Evolutionary conservation across 1,140 invertebrate species (phyloP).

Genomic region (Drosophila littoralis): DNA sequence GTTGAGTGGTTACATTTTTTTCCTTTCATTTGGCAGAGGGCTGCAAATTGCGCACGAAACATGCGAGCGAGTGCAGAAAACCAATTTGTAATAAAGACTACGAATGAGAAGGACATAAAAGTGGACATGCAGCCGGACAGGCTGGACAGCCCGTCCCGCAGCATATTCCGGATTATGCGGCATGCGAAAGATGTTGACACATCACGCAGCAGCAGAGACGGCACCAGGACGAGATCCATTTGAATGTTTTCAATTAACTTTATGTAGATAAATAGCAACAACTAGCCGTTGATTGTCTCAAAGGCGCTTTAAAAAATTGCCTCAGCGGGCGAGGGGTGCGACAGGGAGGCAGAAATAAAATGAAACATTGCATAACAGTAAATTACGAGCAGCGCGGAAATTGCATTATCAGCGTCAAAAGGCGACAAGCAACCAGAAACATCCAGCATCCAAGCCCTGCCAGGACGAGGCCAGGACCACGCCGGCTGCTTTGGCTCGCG

Average conservation of each 20-base stretch:
- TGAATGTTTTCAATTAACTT: slow-evolving; percentile 82
- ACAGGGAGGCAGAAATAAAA: slow-evolving; percentile 65
- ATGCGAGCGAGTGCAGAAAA: slow-evolving; percentile 75
- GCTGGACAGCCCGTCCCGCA: background rate
- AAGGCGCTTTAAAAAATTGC: slow-evolving; percentile 33
- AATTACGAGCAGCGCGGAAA: slow-evolving; percentile 72
- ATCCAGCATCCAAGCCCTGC: slow-evolving; percentile 12
- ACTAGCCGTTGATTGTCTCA: slow-evolving; percentile 43
- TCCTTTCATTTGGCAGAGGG: slow-evolving; percentile 57
- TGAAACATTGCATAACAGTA: slow-evolving; percentile 81
- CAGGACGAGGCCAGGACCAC: slow-evolving; percentile 1
- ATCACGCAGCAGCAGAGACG: slow-evolving; percentile 54
- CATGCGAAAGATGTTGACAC: slow-evolving; percentile 75
- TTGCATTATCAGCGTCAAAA: slow-evolving; percentile 83
- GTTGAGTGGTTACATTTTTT: slow-evolving; percentile 27
- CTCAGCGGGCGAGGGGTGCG: slow-evolving; percentile 3
- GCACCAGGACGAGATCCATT: slow-evolving; percentile 31
- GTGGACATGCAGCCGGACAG: slow-evolving; percentile 29
- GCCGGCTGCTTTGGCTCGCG: slow-evolving; percentile 56
- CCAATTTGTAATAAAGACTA: slow-evolving; percentile 83
- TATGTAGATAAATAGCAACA: slow-evolving; percentile 76
- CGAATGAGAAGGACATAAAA: slow-evolving; percentile 63
- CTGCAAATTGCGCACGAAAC: slow-evolving; percentile 78
- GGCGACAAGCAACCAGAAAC: slow-evolving; percentile 15
- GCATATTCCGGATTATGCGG: slow-evolving; percentile 55